Base-by-base conservation (phyloP, 2,113 vertebrate genomes). In the Tretioscincus oriximinensis region DNA sequence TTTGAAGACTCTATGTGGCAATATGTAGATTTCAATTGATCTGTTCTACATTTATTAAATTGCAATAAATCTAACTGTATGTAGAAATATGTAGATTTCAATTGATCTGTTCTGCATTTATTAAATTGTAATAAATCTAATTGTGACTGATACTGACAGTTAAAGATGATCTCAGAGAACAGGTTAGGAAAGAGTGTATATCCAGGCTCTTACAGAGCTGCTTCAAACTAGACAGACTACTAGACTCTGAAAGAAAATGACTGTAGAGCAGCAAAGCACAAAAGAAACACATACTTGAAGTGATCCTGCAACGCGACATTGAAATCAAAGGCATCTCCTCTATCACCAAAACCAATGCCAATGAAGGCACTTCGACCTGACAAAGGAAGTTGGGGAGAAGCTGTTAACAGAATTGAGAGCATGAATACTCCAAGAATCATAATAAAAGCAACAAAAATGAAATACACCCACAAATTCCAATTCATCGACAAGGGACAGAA, bases 271-370 rank as follows among this genome's bases (percentile, higher is more conserved):
- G 24, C 28, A 51, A 51, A 54, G 28, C 51, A 76, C 61, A 83
- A 45, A 78, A 80, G 60, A 71, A 80, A 81, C 2, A 94, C 96
- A 88, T 93, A 99, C 98, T 99, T 99, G 92, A 99, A 99, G 89
- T 99, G 98, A 92, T 99, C 98, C 93, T 99, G 98, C 86, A 99
- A 95, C 49, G 98, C 95, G 54, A 99, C 98, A 26, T 99, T 99
- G 92, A 99, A 99, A 93, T 99, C 98, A 82, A 99, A 99, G n/a
- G 98, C 96, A 87, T 99, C 98, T 22, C 98, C 98, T 84, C 98
- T 91, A 92, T 99, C 98, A 29, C 95, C 95, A 85, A 99, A 99
- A 65, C 98, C 98, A 73, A 99, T 96, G 83, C 98, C 98, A 76
- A 99, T 99, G 88, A 99, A 99, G 1, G 98, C 98, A 67, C 97